Conservation (phyloP, 2,888 invertebrate species). For the Synergus itoensis region DNA sequence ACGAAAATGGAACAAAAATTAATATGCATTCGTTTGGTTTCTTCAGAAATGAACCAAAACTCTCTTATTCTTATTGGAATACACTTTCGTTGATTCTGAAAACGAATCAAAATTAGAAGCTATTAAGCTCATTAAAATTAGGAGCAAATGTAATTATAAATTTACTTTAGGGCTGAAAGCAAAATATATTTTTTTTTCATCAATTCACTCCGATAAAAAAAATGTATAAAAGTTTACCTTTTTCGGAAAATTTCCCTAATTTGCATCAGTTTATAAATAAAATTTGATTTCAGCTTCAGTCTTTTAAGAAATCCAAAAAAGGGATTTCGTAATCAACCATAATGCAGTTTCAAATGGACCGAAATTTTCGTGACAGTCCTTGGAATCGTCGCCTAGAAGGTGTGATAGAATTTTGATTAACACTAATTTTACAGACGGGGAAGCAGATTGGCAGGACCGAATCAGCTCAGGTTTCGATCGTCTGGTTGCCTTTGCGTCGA, state of each 20-base stretch:
- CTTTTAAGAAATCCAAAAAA: not conserved
- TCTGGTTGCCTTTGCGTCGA: slow-evolving; percentile 94
- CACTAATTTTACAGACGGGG: slow-evolving; percentile 81
- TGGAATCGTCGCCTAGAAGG: not conserved
- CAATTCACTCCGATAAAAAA: too few species aligned
- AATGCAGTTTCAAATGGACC: not conserved
- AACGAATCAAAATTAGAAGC: not conserved
- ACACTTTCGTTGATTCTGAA: not conserved
- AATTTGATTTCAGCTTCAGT: not conserved
- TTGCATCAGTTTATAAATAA: not conserved
- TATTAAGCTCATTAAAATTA: too few species aligned
- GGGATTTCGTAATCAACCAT: not conserved
- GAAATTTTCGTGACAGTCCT: not conserved
- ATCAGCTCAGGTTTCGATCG: slow-evolving; percentile 96
- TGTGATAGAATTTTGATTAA: not conserved
- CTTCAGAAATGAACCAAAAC: not conserved
- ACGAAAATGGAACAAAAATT: not conserved
- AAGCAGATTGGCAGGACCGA: slow-evolving; percentile 95
- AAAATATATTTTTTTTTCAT: not conserved
- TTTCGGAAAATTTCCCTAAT: not conserved
- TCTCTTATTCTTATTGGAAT: not conserved
- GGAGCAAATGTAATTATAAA: not conserved
- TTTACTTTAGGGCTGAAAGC: not conserved
- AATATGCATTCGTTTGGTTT: not conserved
- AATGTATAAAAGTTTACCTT: not conserved